Evolutionary conservation across 2,797 vertebrate genomes (phyloP).

Genomic region (Chlorospingus flavigularis): DNA sequence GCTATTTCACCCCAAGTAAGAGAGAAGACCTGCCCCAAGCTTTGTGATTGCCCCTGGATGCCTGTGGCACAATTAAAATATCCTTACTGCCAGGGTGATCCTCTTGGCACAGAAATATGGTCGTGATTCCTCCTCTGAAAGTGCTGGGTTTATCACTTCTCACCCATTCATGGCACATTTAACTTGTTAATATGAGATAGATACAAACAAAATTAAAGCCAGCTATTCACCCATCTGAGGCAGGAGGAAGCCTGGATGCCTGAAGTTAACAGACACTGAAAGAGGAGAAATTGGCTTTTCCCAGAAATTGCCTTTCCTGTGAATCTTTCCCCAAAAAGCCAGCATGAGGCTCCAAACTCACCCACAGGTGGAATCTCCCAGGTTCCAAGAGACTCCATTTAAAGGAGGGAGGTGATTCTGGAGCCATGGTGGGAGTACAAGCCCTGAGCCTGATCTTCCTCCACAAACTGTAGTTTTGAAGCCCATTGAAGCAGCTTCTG

Average conservation of each 20-base stretch:
- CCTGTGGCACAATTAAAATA: background rate
- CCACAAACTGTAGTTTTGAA: background rate
- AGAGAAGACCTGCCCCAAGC: background rate
- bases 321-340: background rate
- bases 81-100: background rate
- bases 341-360: background rate
- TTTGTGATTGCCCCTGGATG: background rate
- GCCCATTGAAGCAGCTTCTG: background rate
- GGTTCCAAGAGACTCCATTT: background rate
- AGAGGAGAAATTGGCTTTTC: background rate
- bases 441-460: background rate
- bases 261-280: accelerated
- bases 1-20: background rate
- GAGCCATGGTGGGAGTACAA: accelerated
- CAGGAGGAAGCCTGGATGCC: background rate
- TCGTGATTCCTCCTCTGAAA: background rate
- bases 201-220: background rate
- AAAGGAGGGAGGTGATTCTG: accelerated
- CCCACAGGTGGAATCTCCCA: accelerated
- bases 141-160: background rate
- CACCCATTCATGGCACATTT: background rate
- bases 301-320: background rate
- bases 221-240: background rate
- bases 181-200: background rate
- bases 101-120: background rate